Evolutionary conservation across 2,888 invertebrate species (phyloP), one percentile per base, ranked within the genome.

Genomic region (Bombylius major): DNA sequence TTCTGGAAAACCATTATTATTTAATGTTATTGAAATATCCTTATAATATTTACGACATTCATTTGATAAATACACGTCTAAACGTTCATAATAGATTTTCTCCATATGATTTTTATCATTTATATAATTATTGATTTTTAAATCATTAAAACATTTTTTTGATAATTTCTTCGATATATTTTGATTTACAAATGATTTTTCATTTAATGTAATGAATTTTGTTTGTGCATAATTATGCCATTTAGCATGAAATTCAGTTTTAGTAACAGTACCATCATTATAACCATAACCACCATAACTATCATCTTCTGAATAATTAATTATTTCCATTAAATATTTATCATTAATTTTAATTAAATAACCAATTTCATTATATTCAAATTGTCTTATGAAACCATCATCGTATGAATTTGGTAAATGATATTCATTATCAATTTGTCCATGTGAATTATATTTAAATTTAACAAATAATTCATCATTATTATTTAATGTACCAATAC

Each of bases 221-320:
- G 53, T 32, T 4, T 55, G 13, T 9, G 50, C 46, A 5, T 32
- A 7, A 8, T n/a, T 32, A 34, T 58, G 56, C 58, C 58, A 58
- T 47, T 51, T 48, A 6, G 58, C 42, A 23, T 34, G 8, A 53
- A 53, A 58, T 14, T 51, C 53, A 5, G 53, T 51, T 14, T 53
- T 48, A n/a, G 58, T 53, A 5, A 58, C 34, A 4, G 50, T 52
- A n/a, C 58, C 58, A 44, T 58, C 58, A 14, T 55, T 53, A 8
- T 49, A 55, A 31, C 8, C 52, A 23, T 39, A 39, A 34, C 53
- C 55, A 34, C 65, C 65, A 47, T 65, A 65, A 34, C 63, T 61
- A 23, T 23, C 23, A 6, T 48, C 56, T 5, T 54, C 47, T 1
- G 58, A 61, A 53, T 60, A 65, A 5, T 50, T 47, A 13, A 65